phyloP scores from a whole-genome alignment of 2,113 vertebrate species.

The Solea senegalensis region DNA sequence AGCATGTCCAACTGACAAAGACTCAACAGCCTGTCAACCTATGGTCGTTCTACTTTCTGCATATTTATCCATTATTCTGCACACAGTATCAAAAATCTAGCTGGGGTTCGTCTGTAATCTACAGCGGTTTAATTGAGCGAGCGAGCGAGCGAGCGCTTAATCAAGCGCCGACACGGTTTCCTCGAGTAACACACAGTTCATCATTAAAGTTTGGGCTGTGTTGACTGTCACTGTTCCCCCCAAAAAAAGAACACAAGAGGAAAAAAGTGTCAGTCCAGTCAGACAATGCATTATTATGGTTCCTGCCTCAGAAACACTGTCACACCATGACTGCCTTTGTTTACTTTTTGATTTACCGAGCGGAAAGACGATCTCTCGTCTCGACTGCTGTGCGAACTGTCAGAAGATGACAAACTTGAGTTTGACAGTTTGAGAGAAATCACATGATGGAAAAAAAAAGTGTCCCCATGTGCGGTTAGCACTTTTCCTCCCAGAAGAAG shows the following conservation, averaged over 20 bases:
- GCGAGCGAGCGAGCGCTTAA: slow-evolving; percentile 27
- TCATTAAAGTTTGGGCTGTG: slow-evolving; percentile 12
- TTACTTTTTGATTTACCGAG: slow-evolving; percentile 18
- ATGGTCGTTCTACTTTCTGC: slow-evolving; percentile 52
- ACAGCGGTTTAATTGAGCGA: slow-evolving; percentile 31
- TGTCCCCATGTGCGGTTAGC: no score
- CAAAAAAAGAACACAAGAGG: background rate
- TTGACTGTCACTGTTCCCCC: slow-evolving; percentile 6
- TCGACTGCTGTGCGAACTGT: background rate
- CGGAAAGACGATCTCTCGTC: slow-evolving; percentile 23
- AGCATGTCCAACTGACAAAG: slow-evolving; percentile 64
- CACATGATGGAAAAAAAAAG: background rate
- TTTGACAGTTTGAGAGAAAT: slow-evolving; percentile 3
- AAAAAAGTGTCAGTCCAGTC: slow-evolving; percentile 32
- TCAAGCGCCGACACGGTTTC: slow-evolving; percentile 15
- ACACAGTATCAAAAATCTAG: slow-evolving; percentile 19
- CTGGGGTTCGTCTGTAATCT: slow-evolving; percentile 3
- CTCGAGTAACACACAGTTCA: slow-evolving; percentile 29
- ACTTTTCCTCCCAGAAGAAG: no score
- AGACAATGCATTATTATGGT: slow-evolving; percentile 50
- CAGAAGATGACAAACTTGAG: slow-evolving; percentile 21
- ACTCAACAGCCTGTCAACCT: slow-evolving; percentile 70
- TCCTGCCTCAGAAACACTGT: slow-evolving; percentile 50
- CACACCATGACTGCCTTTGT: slow-evolving; percentile 32
- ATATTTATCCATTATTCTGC: slow-evolving; percentile 41